Evolutionary conservation across 2,797 vertebrate species (phyloP).

Genomic region (Bovichtus diacanthus): DNA sequence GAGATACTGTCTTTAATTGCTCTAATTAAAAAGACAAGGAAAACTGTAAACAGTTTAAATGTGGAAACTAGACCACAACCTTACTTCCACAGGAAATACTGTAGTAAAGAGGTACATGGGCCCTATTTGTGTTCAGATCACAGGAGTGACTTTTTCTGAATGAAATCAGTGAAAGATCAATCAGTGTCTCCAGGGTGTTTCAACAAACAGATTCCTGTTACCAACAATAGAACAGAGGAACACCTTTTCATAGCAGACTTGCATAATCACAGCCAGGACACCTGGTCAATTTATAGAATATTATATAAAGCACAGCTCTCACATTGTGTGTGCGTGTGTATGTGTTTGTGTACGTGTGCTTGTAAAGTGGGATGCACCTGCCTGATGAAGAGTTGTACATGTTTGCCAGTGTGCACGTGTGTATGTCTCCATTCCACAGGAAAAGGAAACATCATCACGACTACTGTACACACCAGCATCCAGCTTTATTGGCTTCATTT

Average conservation of each 20-base stretch:
- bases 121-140: neutral
- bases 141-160: constrained; percentile 1
- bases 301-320: constrained; percentile 31
- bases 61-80: neutral
- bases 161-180: constrained; percentile 21
- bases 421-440: constrained; percentile 43
- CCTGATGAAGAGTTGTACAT: constrained; percentile 49
- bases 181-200: neutral
- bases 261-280: constrained; percentile 34
- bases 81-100: neutral
- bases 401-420: neutral
- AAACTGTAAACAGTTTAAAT: neutral
- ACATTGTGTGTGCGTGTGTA: constrained; percentile 9
- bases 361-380: constrained; percentile 82
- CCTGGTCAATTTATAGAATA: constrained; percentile 42
- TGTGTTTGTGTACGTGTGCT: neutral
- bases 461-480: constrained; percentile 43
- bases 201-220: constrained; percentile 20
- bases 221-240: constrained; percentile 28
- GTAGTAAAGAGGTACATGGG: neutral
- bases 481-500: constrained; percentile 25
- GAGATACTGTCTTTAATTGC: neutral
- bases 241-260: constrained; percentile 32
- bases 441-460: constrained; percentile 68
- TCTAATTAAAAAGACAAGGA: neutral